Evolutionary conservation across 2,797 vertebrate genomes (phyloP).

Genomic region (Spheniscus humboldti): DNA sequence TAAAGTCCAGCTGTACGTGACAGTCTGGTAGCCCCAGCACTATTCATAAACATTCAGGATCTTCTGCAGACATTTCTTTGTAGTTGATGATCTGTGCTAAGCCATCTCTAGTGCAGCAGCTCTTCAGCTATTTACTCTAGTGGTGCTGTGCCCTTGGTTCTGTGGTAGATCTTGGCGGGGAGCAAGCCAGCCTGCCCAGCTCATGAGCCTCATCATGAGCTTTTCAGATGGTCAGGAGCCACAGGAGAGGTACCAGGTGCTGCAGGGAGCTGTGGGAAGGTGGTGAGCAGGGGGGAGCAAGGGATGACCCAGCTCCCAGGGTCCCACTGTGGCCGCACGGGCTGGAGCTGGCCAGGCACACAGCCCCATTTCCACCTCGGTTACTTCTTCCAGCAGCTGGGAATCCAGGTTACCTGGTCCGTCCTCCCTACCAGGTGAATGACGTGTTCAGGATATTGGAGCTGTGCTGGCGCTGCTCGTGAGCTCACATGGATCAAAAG

Average conservation of each 20-base stretch:
- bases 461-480: background rate
- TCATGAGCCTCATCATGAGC: accelerated
- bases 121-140: background rate
- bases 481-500: background rate
- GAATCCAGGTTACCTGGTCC: background rate
- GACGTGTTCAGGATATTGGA: accelerated
- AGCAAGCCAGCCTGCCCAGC: background rate
- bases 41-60: background rate
- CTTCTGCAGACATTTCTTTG: background rate
- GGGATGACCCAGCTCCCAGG: background rate
- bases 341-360: background rate
- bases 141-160: background rate
- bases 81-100: background rate
- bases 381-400: background rate
- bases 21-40: background rate
- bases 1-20: background rate
- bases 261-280: background rate
- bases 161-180: background rate
- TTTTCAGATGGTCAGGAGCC: background rate
- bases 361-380: accelerated
- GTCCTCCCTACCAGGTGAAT: accelerated
- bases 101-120: background rate
- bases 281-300: background rate
- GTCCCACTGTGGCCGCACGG: accelerated
- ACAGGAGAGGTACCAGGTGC: background rate